Conservation (phyloP, 2,888 invertebrate species). For the Rhagium mordax region DNA sequence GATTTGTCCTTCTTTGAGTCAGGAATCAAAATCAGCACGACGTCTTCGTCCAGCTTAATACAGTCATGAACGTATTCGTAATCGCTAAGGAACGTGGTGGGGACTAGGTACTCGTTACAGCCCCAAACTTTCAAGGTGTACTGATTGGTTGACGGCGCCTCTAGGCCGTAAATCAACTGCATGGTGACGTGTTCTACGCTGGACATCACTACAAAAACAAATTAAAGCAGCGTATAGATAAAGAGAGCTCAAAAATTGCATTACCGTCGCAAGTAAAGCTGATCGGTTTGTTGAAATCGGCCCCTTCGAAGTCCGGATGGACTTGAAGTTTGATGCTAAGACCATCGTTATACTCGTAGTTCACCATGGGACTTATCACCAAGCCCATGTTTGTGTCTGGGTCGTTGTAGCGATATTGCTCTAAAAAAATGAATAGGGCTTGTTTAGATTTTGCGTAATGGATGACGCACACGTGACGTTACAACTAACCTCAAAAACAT, state of each 20-base stretch:
- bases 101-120: constrained; percentile 89
- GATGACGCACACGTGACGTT: no score
- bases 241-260: constrained; percentile 49
- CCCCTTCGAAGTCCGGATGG: constrained; percentile 73
- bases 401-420: constrained; percentile 83
- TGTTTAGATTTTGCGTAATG: no score
- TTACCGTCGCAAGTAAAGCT: constrained; percentile 94
- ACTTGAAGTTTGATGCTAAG: constrained; percentile 94
- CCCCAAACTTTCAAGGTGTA: constrained; percentile 86
- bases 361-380: constrained; percentile 89
- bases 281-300: constrained; percentile 75
- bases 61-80: constrained; percentile 96
- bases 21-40: constrained; percentile 78
- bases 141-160: constrained; percentile 72
- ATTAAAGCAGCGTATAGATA: not conserved
- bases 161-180: constrained; percentile 87
- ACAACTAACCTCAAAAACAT: no score
- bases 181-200: constrained; percentile 89
- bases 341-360: constrained; percentile 81
- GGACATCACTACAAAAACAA: constrained; percentile 81
- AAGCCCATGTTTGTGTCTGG: constrained; percentile 88
- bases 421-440: constrained; percentile 65
- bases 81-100: constrained; percentile 87
- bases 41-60: constrained; percentile 92
- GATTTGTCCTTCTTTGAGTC: constrained; percentile 80